Evolutionary conservation across 2,113 vertebrate genomes (phyloP).

Genomic region (Burhinus bistriatus): DNA sequence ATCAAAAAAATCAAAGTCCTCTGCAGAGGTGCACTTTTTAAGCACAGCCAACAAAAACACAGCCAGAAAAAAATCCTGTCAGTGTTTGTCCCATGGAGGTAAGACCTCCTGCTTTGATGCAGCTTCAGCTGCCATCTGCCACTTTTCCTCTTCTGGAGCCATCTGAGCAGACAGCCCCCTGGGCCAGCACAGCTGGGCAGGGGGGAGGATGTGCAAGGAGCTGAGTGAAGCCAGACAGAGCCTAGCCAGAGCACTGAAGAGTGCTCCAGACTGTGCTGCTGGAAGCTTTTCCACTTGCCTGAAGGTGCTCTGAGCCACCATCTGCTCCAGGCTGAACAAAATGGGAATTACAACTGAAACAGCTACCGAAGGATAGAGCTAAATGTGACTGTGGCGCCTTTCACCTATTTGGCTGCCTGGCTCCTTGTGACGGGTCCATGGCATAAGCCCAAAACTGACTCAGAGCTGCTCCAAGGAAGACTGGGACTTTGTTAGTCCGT

Average conservation of each 20-base stretch:
- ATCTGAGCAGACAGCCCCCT: not conserved
- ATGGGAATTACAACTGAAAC: not conserved
- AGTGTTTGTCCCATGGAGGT: not conserved
- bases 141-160: not conserved
- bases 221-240: not conserved
- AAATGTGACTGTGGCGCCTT: not conserved
- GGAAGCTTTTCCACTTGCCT: not conserved
- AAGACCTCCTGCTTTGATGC: not conserved
- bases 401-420: conserved; percentile 17
- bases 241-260: not conserved
- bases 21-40: not conserved
- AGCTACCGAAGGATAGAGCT: not conserved
- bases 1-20: not conserved
- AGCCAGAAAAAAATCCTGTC: not conserved
- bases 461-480: not conserved
- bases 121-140: conserved; percentile 7
- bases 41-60: not conserved
- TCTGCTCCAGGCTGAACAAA: conserved; percentile 2
- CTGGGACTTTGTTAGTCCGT: not conserved
- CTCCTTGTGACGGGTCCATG: not conserved
- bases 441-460: conserved; percentile 10
- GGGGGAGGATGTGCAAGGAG: not conserved
- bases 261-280: not conserved
- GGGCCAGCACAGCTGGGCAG: not conserved
- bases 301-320: not conserved